A percentile compares a stretch with the other conserved stretches of the same genome.
Conservation (phyloP, 2,113 vertebrate species). For the Colaptes auratus region DNA sequence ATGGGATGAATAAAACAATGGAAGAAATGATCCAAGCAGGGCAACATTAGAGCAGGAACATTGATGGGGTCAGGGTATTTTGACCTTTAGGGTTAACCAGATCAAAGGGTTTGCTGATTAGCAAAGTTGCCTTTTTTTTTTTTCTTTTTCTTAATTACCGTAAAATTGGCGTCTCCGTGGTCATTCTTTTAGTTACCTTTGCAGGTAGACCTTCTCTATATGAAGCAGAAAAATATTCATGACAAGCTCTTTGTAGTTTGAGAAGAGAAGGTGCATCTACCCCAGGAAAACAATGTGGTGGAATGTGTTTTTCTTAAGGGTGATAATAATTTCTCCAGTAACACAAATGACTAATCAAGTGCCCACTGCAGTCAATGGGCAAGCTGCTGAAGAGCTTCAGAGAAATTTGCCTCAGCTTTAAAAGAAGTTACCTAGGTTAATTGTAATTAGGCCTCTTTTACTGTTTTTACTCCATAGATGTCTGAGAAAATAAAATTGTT, state of each 20-base stretch:
- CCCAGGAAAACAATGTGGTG: not conserved
- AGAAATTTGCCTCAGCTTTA: not conserved
- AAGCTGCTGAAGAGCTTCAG: not conserved
- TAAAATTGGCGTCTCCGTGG: slow-evolving; percentile 71
- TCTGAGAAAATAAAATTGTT: not conserved
- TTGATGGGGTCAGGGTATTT: slow-evolving; percentile 74
- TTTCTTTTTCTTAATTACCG: slow-evolving; percentile 69
- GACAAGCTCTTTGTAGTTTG: slow-evolving; percentile 42
- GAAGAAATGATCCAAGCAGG: slow-evolving; percentile 73
- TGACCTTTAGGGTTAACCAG: slow-evolving; percentile 83
- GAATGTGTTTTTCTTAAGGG: slow-evolving; percentile 2
- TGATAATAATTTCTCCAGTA: not conserved
- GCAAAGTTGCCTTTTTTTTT: slow-evolving; percentile 62
- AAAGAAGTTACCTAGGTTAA: not conserved
- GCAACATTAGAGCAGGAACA: slow-evolving; percentile 71
- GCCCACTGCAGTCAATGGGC: not conserved
- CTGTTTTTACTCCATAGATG: not conserved
- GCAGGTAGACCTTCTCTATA: slow-evolving; percentile 47
- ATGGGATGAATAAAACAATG: slow-evolving; percentile 78
- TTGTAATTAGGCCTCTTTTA: not conserved
- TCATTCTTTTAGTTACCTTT: slow-evolving; percentile 52
- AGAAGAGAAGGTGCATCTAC: not conserved
- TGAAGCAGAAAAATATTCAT: slow-evolving; percentile 33
- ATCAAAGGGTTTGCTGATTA: slow-evolving; percentile 80
- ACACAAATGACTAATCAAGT: not conserved